Base-by-base conservation (phyloP, 2,113 vertebrate species). In the Lamprotornis superbus region DNA sequence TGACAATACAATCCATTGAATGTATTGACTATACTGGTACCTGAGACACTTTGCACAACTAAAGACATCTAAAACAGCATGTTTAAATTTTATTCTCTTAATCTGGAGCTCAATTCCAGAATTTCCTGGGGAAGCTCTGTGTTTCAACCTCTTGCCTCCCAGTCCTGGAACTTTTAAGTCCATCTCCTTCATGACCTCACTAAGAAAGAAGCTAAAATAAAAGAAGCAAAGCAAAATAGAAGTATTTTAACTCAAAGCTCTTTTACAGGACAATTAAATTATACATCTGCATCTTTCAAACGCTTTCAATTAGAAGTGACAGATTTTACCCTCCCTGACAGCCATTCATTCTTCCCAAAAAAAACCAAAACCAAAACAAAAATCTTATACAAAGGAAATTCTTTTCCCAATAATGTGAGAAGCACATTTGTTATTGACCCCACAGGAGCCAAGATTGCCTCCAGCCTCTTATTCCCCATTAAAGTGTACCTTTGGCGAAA, bases 401-500 rank as follows among this genome's bases (percentile, higher is more conserved):
- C 18, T 65, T 64, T 13, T 57, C 11, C 40, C 49, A 47, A 1
- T 71, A 70, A 56, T 25, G 17, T 16, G 30, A 89, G 56, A 31
- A 10, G 44, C 5, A 73, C 11, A 46, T 77, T 77, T 89, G n/a
- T 59, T 87, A 42, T 22, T 44, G 42, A 71, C 63, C 37, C 21
- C 7, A 61, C 27, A 47, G 69, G 37, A 69, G 47, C 19, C 27
- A 69, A 44, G 40, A 20, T 6, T 69, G 44, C 15, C 15, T 75
- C 39, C 60, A 69, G 27, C 10, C 18, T 73, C 55, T 60, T 50
- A 23, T 21, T 61, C 24, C 15, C 47, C 8, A 10, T 31, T 25
- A 49, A 47, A 33, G 90, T 91, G 60, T 97, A 99, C 99, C 98
- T 99, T 77, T 98, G 97, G 57, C 98, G 98, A 95, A 99, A 99